These are phyloP conservation scores for Sitta carolinensis DNA, from an alignment of 2,797 vertebrate genomes.

Conservation along the genomic window DNA sequence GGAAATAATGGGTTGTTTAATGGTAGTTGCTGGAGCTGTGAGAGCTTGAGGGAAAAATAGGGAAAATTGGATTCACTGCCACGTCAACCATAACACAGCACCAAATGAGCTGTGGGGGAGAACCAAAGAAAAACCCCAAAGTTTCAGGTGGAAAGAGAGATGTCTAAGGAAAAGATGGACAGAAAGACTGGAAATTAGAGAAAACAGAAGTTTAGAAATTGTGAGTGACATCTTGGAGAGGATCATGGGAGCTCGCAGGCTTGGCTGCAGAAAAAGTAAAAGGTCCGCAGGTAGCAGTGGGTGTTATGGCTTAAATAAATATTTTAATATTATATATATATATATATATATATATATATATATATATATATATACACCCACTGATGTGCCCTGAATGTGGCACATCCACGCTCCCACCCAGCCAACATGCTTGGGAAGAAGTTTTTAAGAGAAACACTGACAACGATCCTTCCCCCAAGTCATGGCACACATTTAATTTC, in stretches of 20 bases:
- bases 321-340: too few species aligned
- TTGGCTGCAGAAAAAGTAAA: background rate
- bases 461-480: background rate
- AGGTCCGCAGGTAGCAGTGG: background rate
- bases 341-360: background rate
- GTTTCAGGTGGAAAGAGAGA: background rate
- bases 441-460: background rate
- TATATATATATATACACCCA: background rate
- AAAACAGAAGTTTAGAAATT: background rate
- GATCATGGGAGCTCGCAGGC: fast-evolving
- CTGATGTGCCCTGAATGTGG: background rate
- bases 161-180: background rate
- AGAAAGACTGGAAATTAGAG: background rate
- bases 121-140: background rate
- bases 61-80: background rate
- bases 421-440: background rate
- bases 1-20: background rate
- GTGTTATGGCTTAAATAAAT: background rate
- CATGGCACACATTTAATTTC: background rate
- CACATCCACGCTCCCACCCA: background rate
- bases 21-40: background rate
- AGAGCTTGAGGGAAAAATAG: background rate
- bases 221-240: background rate
- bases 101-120: background rate
- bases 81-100: background rate